phyloP scores from a whole-genome alignment of 2,888 invertebrate genomes.

The Dynastes maya region DNA sequence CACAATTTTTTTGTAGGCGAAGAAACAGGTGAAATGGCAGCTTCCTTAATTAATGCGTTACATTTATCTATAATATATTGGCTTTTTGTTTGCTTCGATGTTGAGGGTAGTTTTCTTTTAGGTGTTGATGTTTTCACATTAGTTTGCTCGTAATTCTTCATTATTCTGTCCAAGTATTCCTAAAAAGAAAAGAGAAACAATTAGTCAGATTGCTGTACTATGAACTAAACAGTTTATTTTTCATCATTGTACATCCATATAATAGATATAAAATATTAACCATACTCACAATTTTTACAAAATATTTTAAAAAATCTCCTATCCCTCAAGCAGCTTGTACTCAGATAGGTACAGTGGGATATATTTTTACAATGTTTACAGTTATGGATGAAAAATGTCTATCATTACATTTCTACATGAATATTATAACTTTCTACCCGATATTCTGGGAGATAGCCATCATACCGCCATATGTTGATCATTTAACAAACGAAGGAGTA shows the following conservation, averaged over 20 bases:
- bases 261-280: not conserved
- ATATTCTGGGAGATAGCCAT: too few relatives aligned
- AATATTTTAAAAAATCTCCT: too few relatives aligned
- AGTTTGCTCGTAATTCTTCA: conserved; percentile 48
- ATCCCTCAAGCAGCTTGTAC: too few relatives aligned
- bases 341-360: not conserved
- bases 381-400: not conserved
- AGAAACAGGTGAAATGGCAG: conserved; percentile 14
- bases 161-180: conserved; percentile 53
- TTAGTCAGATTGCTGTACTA: not conserved
- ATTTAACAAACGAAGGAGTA: too few relatives aligned
- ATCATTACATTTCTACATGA: too few relatives aligned
- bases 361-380: not conserved
- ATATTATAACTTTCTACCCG: too few relatives aligned
- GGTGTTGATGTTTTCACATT: conserved; percentile 21
- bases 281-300: not conserved
- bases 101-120: conserved; percentile 1
- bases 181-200: conserved; percentile 31
- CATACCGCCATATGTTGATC: too few relatives aligned
- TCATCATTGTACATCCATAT: not conserved
- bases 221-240: not conserved
- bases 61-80: conserved; percentile 54
- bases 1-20: conserved; percentile 25
- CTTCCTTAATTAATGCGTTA: conserved; percentile 51
- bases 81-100: conserved; percentile 51